Evolutionary conservation across 2,797 vertebrate species (phyloP).

Genomic region (Neomorphus geoffroyi): DNA sequence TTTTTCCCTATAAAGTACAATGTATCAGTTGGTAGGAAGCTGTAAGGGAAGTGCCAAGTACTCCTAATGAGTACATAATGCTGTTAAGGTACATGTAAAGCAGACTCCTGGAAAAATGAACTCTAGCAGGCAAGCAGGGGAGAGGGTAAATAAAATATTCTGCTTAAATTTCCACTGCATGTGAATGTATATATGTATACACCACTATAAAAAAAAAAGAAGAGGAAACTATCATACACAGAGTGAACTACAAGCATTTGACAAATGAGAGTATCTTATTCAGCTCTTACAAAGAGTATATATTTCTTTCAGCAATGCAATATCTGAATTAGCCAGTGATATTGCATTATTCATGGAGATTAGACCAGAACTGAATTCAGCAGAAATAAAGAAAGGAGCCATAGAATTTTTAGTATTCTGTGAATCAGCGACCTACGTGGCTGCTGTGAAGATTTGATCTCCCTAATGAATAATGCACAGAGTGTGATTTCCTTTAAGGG

Average conservation of each 20-base stretch:
- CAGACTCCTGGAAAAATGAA: background rate
- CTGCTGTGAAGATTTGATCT: constrained; percentile 8
- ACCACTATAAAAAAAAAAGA: background rate
- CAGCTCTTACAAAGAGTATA: background rate
- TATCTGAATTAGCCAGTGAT: constrained; percentile 25
- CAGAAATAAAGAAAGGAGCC: background rate
- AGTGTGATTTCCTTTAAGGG: background rate
- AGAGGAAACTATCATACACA: background rate
- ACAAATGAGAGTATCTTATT: background rate
- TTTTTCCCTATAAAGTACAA: background rate
- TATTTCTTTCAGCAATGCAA: background rate
- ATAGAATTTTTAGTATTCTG: constrained; percentile 44
- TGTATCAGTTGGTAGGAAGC: background rate
- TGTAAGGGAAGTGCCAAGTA: background rate
- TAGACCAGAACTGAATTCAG: constrained; percentile 21
- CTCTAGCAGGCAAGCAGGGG: background rate
- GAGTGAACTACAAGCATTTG: background rate
- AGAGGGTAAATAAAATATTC: background rate
- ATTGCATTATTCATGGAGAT: constrained; percentile 21
- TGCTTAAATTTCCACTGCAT: background rate
- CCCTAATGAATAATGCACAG: constrained; percentile 38
- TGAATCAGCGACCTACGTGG: background rate
- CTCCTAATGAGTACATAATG: background rate
- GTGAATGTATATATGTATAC: no score
- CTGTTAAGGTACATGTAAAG: background rate